Base-by-base conservation (phyloP, 37 sponge, comb jelly and placozoan genomes). In the Halisarca cf. caerulea region DNA sequence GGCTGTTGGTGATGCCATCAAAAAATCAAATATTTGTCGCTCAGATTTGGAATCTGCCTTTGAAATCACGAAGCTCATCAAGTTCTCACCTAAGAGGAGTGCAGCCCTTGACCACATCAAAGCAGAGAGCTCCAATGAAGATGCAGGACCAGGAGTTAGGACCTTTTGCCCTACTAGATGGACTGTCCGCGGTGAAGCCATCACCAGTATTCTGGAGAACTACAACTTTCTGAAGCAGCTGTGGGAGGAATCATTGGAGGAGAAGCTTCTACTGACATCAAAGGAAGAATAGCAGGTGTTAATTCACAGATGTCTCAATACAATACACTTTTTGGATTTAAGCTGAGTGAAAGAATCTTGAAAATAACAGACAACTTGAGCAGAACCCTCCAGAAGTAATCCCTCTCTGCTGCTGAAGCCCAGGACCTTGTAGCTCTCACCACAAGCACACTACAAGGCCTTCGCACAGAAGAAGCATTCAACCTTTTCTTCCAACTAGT, bases 361-460 rank as follows among this genome's bases (percentile, higher is more conserved):
- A 35, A 45, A 27, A 85, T 88, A 78, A 87, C 43, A 51, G 85
- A 87, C 62, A 87, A 87, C 36, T 58, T 84, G 66, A 87, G 92
- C 62, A 80, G 38, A 55, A 80, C 81, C 24, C 81, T 80, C 4
- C 81, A 80, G 24, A 58, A 6, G 0, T 21, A 2, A 2, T 6
- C 3, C 2, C 23, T 59, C 23, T 34, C 61, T 58, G 81, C 61
- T n/a, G 2, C 61, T 11, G 39, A 59, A 39, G 81, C 60, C 18
- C 80, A 80, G 25, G 53, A 34, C 32, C 15, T 80, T 30, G 80
- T 58, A 9, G 58, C 80, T 30, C 47, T 80, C 58, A 80, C 80
- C n/a, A 58, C n/a, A 32, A 33, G 28, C 30, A 80, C 80, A 8
- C 80, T 80, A 17, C 59, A 80, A 34, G 8, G 14, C 38, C 18